Conservation (phyloP, 2,113 vertebrate species). For the Malaclemys terrapin region DNA sequence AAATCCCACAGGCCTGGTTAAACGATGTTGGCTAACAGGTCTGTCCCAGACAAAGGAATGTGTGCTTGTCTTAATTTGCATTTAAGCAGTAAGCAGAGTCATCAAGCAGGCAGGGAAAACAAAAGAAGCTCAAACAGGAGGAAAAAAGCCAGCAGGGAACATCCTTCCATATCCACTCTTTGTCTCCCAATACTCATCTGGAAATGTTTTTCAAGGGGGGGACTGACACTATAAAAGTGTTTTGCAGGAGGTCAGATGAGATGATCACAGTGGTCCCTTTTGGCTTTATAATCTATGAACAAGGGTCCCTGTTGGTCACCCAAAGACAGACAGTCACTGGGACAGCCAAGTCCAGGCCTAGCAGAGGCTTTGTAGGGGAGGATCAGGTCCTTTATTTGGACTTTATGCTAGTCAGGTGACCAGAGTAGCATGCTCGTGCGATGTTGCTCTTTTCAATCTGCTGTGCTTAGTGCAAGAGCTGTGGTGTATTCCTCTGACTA, state of each 20-base stretch:
- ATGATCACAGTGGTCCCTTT: not conserved
- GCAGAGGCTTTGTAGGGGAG: not conserved
- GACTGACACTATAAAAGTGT: not conserved
- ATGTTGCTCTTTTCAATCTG: not conserved
- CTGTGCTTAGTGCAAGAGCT: not conserved
- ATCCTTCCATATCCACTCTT: not conserved
- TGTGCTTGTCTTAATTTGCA: not conserved
- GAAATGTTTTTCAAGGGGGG: too few relatives aligned
- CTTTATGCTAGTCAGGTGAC: not conserved
- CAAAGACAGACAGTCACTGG: not conserved
- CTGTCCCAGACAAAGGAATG: not conserved
- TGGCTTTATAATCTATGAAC: not conserved
- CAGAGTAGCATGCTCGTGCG: not conserved
- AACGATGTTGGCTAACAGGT: not conserved
- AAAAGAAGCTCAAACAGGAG: not conserved
- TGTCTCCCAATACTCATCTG: too few relatives aligned
- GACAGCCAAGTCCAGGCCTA: not conserved
- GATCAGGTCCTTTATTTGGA: not conserved
- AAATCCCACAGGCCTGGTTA: not conserved
- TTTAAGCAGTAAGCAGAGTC: not conserved
- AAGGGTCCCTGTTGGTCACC: not conserved
- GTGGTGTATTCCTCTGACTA: not conserved
- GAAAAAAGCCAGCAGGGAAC: not conserved
- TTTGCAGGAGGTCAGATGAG: not conserved
- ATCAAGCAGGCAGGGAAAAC: not conserved